Evolutionary conservation across 2,888 invertebrate genomes (phyloP).

Genomic region (Tyria jacobaeae): DNA sequence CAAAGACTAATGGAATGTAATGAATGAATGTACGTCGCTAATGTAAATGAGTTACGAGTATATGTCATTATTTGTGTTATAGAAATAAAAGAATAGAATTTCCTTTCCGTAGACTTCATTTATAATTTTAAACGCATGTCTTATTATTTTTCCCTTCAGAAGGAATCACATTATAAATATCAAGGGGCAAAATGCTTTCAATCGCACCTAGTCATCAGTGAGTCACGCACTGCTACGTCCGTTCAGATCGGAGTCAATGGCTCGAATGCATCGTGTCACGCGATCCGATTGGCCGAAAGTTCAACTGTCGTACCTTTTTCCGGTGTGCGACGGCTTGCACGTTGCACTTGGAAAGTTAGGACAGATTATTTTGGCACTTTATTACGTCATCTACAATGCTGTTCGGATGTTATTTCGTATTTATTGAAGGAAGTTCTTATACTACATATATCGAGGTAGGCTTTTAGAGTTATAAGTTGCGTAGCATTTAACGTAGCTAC

Average conservation of each 20-base stretch:
- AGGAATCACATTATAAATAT: slow-evolving; percentile 20
- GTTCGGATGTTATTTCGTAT: slow-evolving; percentile 6
- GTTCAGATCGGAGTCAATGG: slow-evolving; percentile 58
- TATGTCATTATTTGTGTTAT: background rate
- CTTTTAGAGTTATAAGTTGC: slow-evolving; percentile 6
- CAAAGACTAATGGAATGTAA: background rate
- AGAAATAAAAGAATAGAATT: background rate
- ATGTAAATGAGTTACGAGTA: background rate
- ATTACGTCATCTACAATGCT: slow-evolving; percentile 21
- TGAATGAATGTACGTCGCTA: background rate
- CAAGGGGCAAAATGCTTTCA: slow-evolving; percentile 32
- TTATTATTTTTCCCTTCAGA: background rate
- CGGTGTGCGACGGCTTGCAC: slow-evolving; percentile 61
- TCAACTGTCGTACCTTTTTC: slow-evolving; percentile 78
- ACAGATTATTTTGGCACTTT: slow-evolving; percentile 6
- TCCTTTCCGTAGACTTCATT: background rate
- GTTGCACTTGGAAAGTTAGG: slow-evolving; percentile 2
- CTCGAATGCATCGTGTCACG: slow-evolving; percentile 55
- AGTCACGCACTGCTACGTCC: slow-evolving; percentile 63
- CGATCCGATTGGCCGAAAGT: slow-evolving; percentile 63
- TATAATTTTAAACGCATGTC: background rate
- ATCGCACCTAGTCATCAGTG: slow-evolving; percentile 37
- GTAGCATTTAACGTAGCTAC: slow-evolving; percentile 3
- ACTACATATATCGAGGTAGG: slow-evolving; percentile 5
- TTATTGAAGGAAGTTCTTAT: background rate